phyloP scores from a whole-genome alignment of 2,888 invertebrate species.

The Meteorus colon region DNA sequence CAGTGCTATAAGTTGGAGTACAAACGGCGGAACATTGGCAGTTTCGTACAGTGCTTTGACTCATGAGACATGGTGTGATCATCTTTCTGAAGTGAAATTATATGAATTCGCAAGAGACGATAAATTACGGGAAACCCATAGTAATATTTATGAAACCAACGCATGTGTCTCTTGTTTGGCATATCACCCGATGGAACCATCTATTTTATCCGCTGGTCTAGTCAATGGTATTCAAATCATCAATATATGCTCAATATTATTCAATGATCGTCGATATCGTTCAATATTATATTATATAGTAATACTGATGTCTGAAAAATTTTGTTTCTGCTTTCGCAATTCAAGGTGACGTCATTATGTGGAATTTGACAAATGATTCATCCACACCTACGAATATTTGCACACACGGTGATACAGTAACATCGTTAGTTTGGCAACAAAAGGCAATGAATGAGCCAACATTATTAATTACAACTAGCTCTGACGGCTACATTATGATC shows the following conservation, averaged over 20 bases:
- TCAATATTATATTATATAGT: slow-evolving; percentile 10
- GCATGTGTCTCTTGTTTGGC: slow-evolving; percentile 73
- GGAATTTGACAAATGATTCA: slow-evolving; percentile 66
- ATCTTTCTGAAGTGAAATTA: slow-evolving; percentile 65
- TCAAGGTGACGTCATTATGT: slow-evolving; percentile 68
- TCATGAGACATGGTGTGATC: slow-evolving; percentile 69
- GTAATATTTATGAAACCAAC: slow-evolving; percentile 63
- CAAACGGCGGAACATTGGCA: slow-evolving; percentile 66
- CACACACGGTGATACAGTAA: slow-evolving; percentile 65
- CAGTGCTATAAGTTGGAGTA: slow-evolving; percentile 67
- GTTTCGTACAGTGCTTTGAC: slow-evolving; percentile 60
- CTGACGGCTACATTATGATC: slow-evolving; percentile 66
- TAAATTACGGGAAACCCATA: slow-evolving; percentile 56
- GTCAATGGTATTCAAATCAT: slow-evolving; percentile 61
- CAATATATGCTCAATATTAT: no score
- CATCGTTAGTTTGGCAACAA: slow-evolving; percentile 65
- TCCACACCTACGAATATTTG: slow-evolving; percentile 61
- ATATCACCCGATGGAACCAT: slow-evolving; percentile 75
- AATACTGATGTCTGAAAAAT: not conserved
- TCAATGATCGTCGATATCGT: not conserved
- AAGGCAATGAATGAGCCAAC: slow-evolving; percentile 62
- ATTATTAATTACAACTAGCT: slow-evolving; percentile 63
- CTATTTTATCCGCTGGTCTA: slow-evolving; percentile 74
- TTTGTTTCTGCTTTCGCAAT: slow-evolving; percentile 27
- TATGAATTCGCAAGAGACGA: slow-evolving; percentile 64